A percentile compares a stretch with the other conserved stretches of the same genome.
Evolutionary conservation across 2,888 invertebrate species (phyloP).

Genomic region (Tinea semifulvella): DNA sequence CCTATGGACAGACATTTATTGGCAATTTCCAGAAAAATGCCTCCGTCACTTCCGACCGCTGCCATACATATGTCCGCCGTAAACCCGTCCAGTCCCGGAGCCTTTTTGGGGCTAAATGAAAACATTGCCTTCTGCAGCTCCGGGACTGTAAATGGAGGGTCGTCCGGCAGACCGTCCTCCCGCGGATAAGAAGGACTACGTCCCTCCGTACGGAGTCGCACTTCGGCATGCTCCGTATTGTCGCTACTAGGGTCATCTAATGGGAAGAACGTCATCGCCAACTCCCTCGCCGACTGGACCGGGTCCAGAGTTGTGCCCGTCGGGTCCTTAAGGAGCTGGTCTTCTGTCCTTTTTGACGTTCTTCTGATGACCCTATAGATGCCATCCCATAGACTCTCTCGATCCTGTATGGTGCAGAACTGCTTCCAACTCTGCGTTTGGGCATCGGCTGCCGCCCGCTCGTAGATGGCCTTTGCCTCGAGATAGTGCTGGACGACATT

Average conservation of each 20-base stretch:
- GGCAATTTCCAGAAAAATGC: conserved; percentile 4
- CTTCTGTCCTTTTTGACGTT: neutral
- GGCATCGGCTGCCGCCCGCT: conserved; percentile 6
- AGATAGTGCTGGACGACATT: conserved; percentile 10
- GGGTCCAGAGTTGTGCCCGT: neutral
- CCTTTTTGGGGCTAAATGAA: conserved; percentile 16
- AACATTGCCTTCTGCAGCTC: conserved; percentile 7
- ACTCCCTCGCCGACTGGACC: neutral
- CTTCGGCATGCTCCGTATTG: neutral
- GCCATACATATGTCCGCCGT: conserved; percentile 16
- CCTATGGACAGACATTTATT: conserved; percentile 15
- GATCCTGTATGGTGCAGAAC: conserved; percentile 17
- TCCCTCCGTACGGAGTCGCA: neutral
- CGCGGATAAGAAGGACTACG: neutral
- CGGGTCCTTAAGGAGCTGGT: neutral
- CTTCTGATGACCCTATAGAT: conserved; percentile 17
- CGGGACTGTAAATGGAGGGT: conserved; percentile 14
- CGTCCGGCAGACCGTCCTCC: neutral
- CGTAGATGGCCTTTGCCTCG: conserved; percentile 2
- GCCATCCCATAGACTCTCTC: conserved; percentile 17
- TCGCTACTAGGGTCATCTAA: neutral
- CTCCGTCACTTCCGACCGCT: neutral
- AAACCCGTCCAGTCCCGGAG: conserved; percentile 16
- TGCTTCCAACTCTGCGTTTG: conserved; percentile 17
- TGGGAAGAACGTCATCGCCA: conserved; percentile 7